Evolutionary conservation across 2,888 invertebrate genomes (phyloP).

Genomic region (Maniola hyperantus): DNA sequence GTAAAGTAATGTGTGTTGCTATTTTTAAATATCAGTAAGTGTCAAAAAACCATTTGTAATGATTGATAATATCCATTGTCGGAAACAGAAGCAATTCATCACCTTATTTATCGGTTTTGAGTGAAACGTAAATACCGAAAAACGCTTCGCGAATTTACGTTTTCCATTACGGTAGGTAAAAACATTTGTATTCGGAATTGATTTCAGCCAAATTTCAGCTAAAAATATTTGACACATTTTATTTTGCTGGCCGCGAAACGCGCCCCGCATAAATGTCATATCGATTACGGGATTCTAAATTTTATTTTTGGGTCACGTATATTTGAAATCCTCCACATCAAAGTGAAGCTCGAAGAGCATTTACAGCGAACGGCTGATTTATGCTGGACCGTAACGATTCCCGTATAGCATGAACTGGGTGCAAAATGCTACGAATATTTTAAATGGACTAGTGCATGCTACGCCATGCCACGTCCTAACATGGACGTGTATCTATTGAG

Average conservation of each 20-base stretch:
- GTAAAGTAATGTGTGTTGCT: not conserved
- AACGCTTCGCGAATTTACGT: constrained; percentile 11
- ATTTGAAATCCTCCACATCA: not conserved
- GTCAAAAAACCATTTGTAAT: not conserved
- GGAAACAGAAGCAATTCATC: constrained; percentile 6
- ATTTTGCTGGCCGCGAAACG: not conserved
- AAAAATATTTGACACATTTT: constrained; percentile 13
- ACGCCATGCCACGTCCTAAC: not conserved
- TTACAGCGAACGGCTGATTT: not conserved
- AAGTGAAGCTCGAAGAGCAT: not conserved
- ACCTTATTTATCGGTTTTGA: constrained; percentile 6
- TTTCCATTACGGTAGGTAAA: constrained; percentile 11
- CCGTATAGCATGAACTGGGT: not conserved
- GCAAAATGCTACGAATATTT: not conserved
- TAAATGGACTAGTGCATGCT: not conserved
- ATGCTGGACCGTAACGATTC: not conserved
- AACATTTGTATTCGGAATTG: constrained; percentile 17
- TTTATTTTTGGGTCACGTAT: constrained; percentile 1
- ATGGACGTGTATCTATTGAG: not conserved
- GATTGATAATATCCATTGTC: constrained; percentile 8
- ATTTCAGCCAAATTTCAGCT: constrained; percentile 11
- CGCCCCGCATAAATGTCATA: constrained; percentile 9
- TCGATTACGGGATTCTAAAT: constrained; percentile 9
- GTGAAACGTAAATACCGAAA: constrained; percentile 15
- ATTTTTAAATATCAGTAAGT: not conserved